Base-by-base conservation (phyloP, 64 coral and sea anemone genomes). In the Actinia tenebrosa region DNA sequence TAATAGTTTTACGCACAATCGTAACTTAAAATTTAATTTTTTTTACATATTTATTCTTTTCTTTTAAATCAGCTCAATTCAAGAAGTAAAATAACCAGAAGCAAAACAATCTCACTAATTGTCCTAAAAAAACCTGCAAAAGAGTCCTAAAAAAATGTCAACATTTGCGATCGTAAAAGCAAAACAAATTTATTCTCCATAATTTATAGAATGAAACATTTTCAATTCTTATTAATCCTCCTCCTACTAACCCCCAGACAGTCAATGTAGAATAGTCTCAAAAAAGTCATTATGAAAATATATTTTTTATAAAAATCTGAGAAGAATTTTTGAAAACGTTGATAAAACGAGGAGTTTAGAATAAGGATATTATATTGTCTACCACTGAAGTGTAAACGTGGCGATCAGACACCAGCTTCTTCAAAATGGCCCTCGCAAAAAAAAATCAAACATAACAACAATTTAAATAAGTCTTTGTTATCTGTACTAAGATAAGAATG, bases 381-480 rank as follows among this genome's bases (percentile, higher is more conserved):
- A 45, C 20, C 30, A 37, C 30, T 37, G 1, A 17, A 81, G 6
- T 81, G 79, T 81, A 45, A 81, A 81, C 79, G 79, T 81, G 79
- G 79, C 79, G 79, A 22, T 50, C 45, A 27, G 44, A 53, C 19
- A 81, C 79, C 79, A 50, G 79, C 27, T 53, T 53, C 69, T 37
- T 37, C 30, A 37, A 81, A 81, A 81, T 50, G 79, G 79, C 79
- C 79, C n/a, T 81, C 79, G 79, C 25, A 10, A n/a, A 14, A 69
- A 68, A 72, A 30, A 16, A 30, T 8, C 3, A 1, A 58, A 1
- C 11, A 43, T 26, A 71, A 71, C 22, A 30, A 26, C n/a, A 26
- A 75, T 75, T 27, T 7, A 7, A 75, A 30, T 43, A 75, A 75
- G 69, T 26, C 26, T 75, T 43, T n/a, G 10, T 42, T 75, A 30